Base-by-base conservation (phyloP, 2,797 vertebrate species). In the Pangasius mekongensis region DNA sequence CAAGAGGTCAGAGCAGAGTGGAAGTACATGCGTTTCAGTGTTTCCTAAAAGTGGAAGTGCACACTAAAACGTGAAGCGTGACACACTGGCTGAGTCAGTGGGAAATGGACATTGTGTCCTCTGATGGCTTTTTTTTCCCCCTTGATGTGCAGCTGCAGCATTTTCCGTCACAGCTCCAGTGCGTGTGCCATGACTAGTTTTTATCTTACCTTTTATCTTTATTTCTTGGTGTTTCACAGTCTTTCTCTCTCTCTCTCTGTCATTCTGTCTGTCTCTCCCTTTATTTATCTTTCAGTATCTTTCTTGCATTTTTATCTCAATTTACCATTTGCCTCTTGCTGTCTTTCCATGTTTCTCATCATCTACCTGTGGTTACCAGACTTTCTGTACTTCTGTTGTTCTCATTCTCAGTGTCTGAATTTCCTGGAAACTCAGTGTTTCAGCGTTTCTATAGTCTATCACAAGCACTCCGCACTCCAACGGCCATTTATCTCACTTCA, bases 11-110 rank as follows among this genome's bases (percentile, higher is more conserved):
- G 47, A 52, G 20, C 74, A 30, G 49, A 18, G 74, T 77, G 74
- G 49, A 54, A 77, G 73, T 77, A 16, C 47, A 81, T 22, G 33
- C 33, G 33, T 39, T 58, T 81, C 56, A 14, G 33, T 13, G 33
- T 39, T 60, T 27, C 7, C 56, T 11, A 39, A 82, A 62, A 62
- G 22, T 82, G 33, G 54, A 82, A 82, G 54, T 60, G 33, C 33
- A 60, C 2, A 3, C 33, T 11, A 36, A 78, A 43, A 62, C 39
- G 78, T 82, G 78, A 78, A 43, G 43, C 39, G 78, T 82, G 78
- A 82, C 56, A 80, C 52, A 24, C 78, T 39, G 54, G 54, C 78
- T 60, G 78, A 81, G 78, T 81, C 78, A 60, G 80, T 27, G 10
- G 80, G 56, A 82, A 82, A 62, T 62, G 36, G 56, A 14, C 80